A percentile compares a stretch with the other conserved stretches of the same genome.
phyloP scores from a whole-genome alignment of 2,797 vertebrate genomes.

The Phalanger gymnotis region DNA sequence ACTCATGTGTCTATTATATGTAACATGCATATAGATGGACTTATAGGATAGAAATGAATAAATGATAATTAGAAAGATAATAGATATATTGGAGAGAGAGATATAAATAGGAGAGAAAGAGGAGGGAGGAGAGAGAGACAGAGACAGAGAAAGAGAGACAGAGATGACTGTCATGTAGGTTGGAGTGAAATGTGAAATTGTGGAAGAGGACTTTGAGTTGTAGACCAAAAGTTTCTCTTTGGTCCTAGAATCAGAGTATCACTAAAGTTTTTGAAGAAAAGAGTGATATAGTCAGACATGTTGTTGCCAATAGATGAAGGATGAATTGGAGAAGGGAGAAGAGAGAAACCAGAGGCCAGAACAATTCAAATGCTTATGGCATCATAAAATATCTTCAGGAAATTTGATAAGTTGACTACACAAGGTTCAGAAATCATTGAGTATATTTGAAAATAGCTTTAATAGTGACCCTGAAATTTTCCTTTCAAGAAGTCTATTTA shows the following conservation, averaged over 20 bases:
- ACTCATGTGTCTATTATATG: neutral
- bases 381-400: neutral
- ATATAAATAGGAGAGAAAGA: too few species aligned
- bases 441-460: neutral
- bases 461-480: neutral
- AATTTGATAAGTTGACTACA: neutral
- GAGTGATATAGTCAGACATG: neutral
- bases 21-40: neutral
- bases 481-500: slow-evolving; percentile 14
- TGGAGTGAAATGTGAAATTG: neutral
- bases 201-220: neutral
- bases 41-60: neutral
- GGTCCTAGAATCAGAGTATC: neutral
- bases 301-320: neutral
- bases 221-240: neutral
- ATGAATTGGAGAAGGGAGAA: neutral
- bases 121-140: too few species aligned
- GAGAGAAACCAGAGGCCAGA: neutral
- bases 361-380: neutral
- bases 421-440: neutral
- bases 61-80: neutral
- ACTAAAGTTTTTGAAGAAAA: neutral
- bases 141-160: neutral
- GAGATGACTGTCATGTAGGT: neutral
- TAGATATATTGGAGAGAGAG: neutral